Conservation (phyloP, 2,888 invertebrate species). For the Nymphalis c-album region DNA sequence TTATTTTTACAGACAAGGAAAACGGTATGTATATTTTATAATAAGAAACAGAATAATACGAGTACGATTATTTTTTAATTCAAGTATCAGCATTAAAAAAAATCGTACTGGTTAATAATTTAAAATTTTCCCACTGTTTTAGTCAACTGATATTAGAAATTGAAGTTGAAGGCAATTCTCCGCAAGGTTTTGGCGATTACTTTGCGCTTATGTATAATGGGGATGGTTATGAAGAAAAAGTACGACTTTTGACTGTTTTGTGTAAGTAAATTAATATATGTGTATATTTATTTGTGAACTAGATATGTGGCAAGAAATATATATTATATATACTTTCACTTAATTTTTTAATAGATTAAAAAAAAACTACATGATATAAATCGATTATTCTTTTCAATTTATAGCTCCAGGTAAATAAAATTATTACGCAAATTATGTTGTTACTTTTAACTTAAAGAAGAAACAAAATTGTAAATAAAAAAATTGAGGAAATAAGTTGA, state of each 20-base stretch:
- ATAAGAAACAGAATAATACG: too few species aligned
- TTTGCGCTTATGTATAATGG: slow-evolving; percentile 55
- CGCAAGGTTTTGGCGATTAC: slow-evolving; percentile 60
- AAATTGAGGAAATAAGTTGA: too few species aligned
- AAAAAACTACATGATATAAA: background rate
- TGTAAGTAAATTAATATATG: slow-evolving; percentile 45
- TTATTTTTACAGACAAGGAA: slow-evolving; percentile 26
- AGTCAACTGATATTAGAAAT: slow-evolving; percentile 54
- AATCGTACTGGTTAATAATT: background rate
- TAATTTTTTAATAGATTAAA: background rate
- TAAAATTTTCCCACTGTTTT: slow-evolving; percentile 21
- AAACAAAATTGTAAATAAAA: too few species aligned
- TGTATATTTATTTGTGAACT: background rate
- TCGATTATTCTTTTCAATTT: slow-evolving; percentile 25
- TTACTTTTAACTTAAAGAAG: too few species aligned
- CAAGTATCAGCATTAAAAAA: too few species aligned
- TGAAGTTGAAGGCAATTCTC: slow-evolving; percentile 45
- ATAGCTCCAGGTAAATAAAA: slow-evolving; percentile 43
- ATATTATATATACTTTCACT: background rate
- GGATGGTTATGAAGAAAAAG: slow-evolving; percentile 57
- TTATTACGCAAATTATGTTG: too few species aligned
- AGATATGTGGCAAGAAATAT: too few species aligned
- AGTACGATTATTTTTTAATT: too few species aligned
- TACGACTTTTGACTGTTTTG: slow-evolving; percentile 50
- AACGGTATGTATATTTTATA: slow-evolving; percentile 17